Base-by-base conservation (phyloP, 2,113 vertebrate genomes). In the Psettodes erumei region DNA sequence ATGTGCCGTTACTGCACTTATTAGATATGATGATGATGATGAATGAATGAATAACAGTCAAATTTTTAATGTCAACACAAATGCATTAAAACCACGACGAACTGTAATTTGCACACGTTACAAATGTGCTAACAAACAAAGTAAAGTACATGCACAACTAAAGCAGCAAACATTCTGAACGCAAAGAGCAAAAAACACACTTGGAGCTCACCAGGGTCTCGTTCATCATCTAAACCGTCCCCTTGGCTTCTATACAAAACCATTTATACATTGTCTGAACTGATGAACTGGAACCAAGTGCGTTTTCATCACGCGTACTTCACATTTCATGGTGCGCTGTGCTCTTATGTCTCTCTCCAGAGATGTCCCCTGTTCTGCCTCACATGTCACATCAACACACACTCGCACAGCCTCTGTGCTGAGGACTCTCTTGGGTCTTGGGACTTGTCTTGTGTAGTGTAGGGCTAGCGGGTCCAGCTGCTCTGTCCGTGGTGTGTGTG, bases 391-490 rank as follows among this genome's bases (percentile, higher is more conserved):
- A 66, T 13, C 28, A 66, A 71, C 16, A 35, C 67, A 70, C 50
- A 69, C 63, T 63, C 13, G 19, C 13, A 43, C 11, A 10, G 19
- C 13, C 8, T 60, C 55, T 64, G 21, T 83, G 73, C 78, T 78
- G 61, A 75, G 82, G 50, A 21, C 53, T 67, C 25, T 76, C 78
- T 79, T 67, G 21, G 79, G 76, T 51, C n/a, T 28, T 53, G 64
- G 47, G 64, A 38, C 47, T 50, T 50, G 42, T 45, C 9, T 4
- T 77, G 79, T 86, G 48, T 73, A 83, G 71, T 48, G 10, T 71
- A 86, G 73, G 85, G 64, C 11, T 88, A 84, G 75, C 60, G 75
- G 77, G 83, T 83, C 56, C 77, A 85, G 88, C 84, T 89, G 89
- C 88, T 91, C 85, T 85, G 86, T 90, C 82, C 81, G 23, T 25